Conservation (phyloP, 2,113 vertebrate genomes). For the Dicrurus megarhynchus region DNA sequence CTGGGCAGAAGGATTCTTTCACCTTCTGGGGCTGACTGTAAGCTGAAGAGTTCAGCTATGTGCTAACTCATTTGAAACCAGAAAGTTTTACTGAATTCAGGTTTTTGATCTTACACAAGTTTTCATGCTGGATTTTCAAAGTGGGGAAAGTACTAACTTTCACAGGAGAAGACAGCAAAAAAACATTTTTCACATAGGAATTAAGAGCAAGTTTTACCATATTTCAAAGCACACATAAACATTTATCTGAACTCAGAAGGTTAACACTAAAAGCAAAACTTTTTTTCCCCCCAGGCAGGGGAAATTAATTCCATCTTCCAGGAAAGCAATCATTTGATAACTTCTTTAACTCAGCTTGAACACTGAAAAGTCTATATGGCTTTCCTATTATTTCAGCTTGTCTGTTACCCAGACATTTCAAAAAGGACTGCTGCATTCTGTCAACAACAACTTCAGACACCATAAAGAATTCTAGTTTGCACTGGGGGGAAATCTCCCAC, state of each 20-base stretch:
- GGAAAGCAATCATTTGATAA: neutral
- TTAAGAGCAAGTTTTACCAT: neutral
- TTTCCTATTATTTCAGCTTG: neutral
- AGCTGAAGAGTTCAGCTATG: neutral
- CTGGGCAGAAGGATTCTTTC: neutral
- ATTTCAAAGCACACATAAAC: neutral
- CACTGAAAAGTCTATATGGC: neutral
- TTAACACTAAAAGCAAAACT: neutral
- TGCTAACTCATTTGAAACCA: neutral
- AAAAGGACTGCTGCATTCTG: neutral
- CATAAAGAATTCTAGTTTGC: neutral
- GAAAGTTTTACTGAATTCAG: neutral
- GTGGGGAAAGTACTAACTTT: neutral
- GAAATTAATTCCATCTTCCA: neutral
- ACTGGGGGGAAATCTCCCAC: neutral
- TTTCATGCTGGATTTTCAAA: neutral
- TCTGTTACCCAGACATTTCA: neutral
- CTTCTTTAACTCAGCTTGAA: neutral
- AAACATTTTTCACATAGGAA: neutral
- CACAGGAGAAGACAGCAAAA: neutral
- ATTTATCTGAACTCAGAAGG: neutral
- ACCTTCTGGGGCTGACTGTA: neutral
- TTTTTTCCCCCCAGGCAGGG: neutral
- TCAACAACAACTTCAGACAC: neutral
- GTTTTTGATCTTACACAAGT: neutral